phyloP scores from a whole-genome alignment of 2,888 invertebrate genomes.

The Rhaphigaster nebulosa region DNA sequence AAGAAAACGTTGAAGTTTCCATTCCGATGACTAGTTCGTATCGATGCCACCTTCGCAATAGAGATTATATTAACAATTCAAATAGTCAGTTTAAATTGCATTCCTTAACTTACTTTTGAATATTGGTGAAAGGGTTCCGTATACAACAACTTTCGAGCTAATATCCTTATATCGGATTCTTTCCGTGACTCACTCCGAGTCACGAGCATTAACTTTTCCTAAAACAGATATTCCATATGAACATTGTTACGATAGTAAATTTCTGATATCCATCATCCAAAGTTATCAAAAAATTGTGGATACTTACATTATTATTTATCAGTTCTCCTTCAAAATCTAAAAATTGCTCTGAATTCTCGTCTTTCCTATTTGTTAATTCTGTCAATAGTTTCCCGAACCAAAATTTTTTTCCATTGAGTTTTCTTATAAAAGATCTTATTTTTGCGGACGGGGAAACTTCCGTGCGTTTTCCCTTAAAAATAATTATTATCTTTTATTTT shows the following conservation, averaged over 20 bases:
- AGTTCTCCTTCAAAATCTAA: background rate
- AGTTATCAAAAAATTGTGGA: background rate
- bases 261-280: too few species aligned
- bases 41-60: too few species aligned
- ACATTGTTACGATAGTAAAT: too few species aligned
- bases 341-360: background rate
- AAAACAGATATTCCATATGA: background rate
- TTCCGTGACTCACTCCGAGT: background rate
- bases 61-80: too few species aligned
- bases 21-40: too few species aligned
- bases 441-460: background rate
- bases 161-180: background rate
- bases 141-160: background rate
- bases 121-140: background rate
- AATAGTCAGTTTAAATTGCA: too few species aligned
- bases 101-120: background rate
- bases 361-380: background rate
- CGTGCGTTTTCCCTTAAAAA: background rate
- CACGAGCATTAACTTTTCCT: background rate
- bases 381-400: background rate
- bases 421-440: background rate
- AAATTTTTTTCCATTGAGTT: background rate
- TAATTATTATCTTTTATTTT: too few species aligned
- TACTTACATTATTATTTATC: background rate
- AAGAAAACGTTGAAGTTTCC: too few species aligned